These are phyloP conservation scores for Periparus ater DNA, from an alignment of 2,797 vertebrate species.

Conservation along the genomic window DNA sequence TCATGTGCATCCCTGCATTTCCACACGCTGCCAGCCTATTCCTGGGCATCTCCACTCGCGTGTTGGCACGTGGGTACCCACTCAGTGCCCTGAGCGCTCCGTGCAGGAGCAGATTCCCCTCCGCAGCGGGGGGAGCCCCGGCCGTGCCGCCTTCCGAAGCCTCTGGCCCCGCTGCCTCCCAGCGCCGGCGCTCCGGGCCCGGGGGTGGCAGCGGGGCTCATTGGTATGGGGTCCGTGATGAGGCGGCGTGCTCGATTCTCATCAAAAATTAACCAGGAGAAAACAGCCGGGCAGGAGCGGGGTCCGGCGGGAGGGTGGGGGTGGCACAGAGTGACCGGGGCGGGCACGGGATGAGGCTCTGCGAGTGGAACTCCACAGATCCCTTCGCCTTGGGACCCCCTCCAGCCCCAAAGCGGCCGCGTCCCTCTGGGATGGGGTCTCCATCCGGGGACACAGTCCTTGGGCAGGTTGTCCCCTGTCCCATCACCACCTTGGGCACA, in stretches of 20 bases:
- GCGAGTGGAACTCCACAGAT: not conserved
- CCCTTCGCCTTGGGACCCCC: too few relatives aligned
- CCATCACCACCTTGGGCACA: not conserved
- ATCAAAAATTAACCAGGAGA: constrained; percentile 45
- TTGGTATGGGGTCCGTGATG: not conserved
- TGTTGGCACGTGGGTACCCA: fast-evolving
- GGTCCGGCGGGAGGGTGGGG: not conserved
- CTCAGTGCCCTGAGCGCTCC: fast-evolving
- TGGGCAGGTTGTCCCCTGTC: not conserved
- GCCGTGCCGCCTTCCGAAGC: not conserved
- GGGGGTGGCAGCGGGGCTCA: not conserved
- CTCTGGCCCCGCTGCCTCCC: not conserved
- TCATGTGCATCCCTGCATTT: not conserved
- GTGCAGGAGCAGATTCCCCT: not conserved
- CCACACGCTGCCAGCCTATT: not conserved
- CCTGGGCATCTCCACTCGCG: fast-evolving
- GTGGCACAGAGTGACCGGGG: not conserved
- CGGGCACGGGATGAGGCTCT: not conserved
- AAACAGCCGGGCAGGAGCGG: not conserved
- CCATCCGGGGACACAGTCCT: not conserved
- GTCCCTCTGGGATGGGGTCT: not conserved
- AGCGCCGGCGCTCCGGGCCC: not conserved
- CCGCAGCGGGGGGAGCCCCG: not conserved
- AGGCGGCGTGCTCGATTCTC: not conserved
- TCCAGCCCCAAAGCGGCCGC: not conserved